Percentiles rank a stretch among this genome's conserved stretches.
Conservation (phyloP, 2,888 invertebrate species). For the Oligia latruncula region DNA sequence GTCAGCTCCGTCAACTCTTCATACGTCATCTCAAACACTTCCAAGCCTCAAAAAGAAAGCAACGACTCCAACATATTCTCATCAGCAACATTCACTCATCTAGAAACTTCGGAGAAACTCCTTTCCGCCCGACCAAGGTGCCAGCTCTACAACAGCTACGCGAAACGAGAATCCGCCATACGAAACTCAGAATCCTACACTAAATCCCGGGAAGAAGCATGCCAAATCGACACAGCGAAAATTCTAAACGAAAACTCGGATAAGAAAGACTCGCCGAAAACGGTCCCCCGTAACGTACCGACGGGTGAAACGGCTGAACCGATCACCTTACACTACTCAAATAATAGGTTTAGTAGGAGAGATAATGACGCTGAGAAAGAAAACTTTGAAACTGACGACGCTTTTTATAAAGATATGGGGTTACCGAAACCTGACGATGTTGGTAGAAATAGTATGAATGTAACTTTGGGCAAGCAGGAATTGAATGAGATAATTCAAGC, state of each 20-base stretch:
- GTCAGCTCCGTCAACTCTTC: slow-evolving; percentile 87
- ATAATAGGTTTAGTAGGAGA: slow-evolving; percentile 80
- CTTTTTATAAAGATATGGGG: slow-evolving; percentile 85
- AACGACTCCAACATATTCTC: slow-evolving; percentile 84
- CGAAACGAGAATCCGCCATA: slow-evolving; percentile 79
- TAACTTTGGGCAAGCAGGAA: slow-evolving; percentile 86
- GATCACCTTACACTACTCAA: slow-evolving; percentile 84
- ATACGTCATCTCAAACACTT: slow-evolving; percentile 80
- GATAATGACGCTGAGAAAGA: slow-evolving; percentile 85
- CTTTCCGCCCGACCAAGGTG: slow-evolving; percentile 82
- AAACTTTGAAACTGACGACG: slow-evolving; percentile 85
- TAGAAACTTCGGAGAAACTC: slow-evolving; percentile 84
- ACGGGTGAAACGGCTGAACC: slow-evolving; percentile 82
- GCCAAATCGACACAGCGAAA: slow-evolving; percentile 83
- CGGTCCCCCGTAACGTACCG: slow-evolving; percentile 42
- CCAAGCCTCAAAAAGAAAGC: slow-evolving; percentile 75
- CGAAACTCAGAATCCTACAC: slow-evolving; percentile 85
- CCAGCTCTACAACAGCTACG: slow-evolving; percentile 80
- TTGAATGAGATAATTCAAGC: slow-evolving; percentile 87
- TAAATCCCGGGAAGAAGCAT: slow-evolving; percentile 83
- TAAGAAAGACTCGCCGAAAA: slow-evolving; percentile 78
- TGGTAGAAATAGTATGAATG: slow-evolving; percentile 81
- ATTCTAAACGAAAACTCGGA: slow-evolving; percentile 84
- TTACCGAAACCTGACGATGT: slow-evolving; percentile 77
- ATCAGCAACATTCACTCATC: slow-evolving; percentile 85